phyloP scores from a whole-genome alignment of 2,797 vertebrate species.

The Rhynchotus rufescens region DNA sequence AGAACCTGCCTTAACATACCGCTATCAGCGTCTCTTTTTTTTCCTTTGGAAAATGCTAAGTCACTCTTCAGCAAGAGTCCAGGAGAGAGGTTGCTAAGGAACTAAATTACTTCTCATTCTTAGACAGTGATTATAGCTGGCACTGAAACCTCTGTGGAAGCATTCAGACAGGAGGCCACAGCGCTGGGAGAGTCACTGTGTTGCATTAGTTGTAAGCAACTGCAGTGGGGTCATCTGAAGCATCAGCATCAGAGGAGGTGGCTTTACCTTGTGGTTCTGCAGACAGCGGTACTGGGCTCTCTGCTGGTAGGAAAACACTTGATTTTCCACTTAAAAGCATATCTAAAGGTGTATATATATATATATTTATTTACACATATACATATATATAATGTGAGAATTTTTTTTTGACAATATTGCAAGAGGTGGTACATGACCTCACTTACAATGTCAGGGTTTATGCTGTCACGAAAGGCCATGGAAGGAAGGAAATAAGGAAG shows the following conservation, averaged over 20 bases:
- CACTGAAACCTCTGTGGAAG: background rate
- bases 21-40: background rate
- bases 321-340: background rate
- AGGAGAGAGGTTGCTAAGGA: constrained; percentile 68
- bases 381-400: too few species aligned
- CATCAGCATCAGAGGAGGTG: background rate
- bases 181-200: background rate
- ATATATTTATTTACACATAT: too few species aligned
- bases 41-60: constrained; percentile 48
- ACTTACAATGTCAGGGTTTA: background rate
- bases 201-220: background rate
- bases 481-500: background rate
- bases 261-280: background rate
- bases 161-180: rapidly evolving
- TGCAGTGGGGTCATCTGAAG: background rate
- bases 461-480: rapidly evolving
- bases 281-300: background rate
- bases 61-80: constrained; percentile 69
- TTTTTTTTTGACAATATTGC: background rate
- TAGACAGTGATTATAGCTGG: constrained; percentile 66
- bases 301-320: background rate
- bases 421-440: background rate
- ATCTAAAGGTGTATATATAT: too few species aligned
- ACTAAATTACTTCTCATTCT: constrained; percentile 71
- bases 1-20: constrained; percentile 6